Conservation (phyloP, 2,797 vertebrate species). For the Ciconia nigra region DNA sequence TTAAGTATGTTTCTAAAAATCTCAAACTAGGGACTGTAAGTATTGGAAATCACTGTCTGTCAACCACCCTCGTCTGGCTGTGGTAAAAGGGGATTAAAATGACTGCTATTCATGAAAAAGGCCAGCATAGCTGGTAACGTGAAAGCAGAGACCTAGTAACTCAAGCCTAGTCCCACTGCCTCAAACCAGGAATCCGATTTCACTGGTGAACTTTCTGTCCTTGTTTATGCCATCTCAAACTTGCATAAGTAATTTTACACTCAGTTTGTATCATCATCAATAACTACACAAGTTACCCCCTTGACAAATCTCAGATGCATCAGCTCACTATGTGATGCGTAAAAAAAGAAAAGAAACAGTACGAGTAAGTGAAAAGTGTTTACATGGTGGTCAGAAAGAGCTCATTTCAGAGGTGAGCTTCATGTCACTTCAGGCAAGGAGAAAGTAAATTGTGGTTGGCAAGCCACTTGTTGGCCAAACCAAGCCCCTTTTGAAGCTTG, state of each 20-base stretch:
- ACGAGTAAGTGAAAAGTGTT: background rate
- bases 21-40: background rate
- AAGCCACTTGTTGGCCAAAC: background rate
- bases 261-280: background rate
- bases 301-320: background rate
- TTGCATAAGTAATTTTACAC: background rate
- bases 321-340: background rate
- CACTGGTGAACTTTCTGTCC: background rate
- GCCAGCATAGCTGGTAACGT: background rate
- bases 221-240: background rate
- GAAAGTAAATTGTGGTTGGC: background rate
- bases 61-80: accelerated
- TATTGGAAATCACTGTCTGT: background rate
- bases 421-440: background rate
- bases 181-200: background rate
- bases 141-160: background rate
- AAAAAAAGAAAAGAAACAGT: background rate
- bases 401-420: background rate
- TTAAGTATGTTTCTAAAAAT: background rate
- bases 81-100: background rate
- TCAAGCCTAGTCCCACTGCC: background rate
- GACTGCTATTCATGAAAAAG: background rate
- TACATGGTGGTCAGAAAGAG: background rate
- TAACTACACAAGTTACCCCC: background rate
- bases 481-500: background rate